phyloP scores from a whole-genome alignment of 2,888 invertebrate species.

The Luperina nickerlii region DNA sequence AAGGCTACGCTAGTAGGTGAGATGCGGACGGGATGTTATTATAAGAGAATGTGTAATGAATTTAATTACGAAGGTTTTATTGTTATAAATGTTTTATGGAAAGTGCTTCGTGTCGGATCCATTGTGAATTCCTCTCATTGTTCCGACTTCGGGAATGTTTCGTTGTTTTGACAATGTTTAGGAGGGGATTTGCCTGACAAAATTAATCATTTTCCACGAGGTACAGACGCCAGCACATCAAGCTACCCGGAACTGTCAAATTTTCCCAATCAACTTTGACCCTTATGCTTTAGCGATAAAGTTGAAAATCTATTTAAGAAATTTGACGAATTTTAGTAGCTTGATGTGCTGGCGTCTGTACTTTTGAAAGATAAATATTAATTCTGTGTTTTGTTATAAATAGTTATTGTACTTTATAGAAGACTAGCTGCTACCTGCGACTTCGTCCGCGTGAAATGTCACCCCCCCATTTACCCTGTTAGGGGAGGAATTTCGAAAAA shows the following conservation, averaged over 20 bases:
- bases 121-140: conserved; percentile 28
- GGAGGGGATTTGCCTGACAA: not conserved
- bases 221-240: no score
- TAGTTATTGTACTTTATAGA: not conserved
- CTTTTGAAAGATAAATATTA: not conserved
- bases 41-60: conserved; percentile 27
- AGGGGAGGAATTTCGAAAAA: no score
- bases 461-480: no score
- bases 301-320: no score
- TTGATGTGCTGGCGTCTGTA: no score
- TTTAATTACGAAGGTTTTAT: conserved; percentile 36
- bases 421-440: no score
- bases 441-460: no score
- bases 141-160: conserved; percentile 18
- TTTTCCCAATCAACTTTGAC: no score
- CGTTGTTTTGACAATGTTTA: not conserved
- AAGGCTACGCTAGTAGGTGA: not conserved
- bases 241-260: no score
- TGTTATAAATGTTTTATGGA: conserved; percentile 5
- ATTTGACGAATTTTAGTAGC: no score
- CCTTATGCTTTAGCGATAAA: no score
- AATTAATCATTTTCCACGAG: not conserved
- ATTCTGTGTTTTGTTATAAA: not conserved
- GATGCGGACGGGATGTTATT: conserved; percentile 11
- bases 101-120: not conserved